These are phyloP conservation scores for Galerucella nymphaeae DNA, from an alignment of 2,888 invertebrate genomes.

Conservation along the genomic window DNA sequence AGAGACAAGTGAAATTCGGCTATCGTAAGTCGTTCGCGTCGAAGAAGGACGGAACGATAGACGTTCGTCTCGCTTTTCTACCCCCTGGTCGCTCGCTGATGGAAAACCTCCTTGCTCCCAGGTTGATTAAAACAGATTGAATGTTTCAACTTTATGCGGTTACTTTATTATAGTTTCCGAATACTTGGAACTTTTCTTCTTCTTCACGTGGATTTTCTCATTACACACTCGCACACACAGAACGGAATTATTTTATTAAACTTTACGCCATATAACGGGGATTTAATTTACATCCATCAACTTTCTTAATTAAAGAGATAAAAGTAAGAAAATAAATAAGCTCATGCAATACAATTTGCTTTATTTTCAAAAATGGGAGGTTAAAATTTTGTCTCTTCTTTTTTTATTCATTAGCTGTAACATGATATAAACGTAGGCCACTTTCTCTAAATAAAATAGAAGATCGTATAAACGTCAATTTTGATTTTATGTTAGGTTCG, in stretches of 20 bases:
- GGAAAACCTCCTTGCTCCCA: constrained; percentile 63
- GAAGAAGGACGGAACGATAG: constrained; percentile 45
- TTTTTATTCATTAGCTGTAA: too few species aligned
- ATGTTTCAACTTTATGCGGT: constrained; percentile 65
- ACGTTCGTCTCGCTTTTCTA: constrained; percentile 33
- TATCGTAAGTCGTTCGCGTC: constrained; percentile 64
- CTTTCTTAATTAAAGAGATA: constrained; percentile 18
- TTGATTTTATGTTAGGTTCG: too few species aligned
- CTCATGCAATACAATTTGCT: too few species aligned
- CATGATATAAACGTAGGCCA: too few species aligned
- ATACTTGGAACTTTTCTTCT: constrained; percentile 57
- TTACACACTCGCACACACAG: constrained; percentile 10
- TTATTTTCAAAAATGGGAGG: too few species aligned
- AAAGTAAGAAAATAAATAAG: too few species aligned
- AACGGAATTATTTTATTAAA: constrained; percentile 30
- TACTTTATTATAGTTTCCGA: constrained; percentile 62
- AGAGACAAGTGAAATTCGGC: constrained; percentile 67
- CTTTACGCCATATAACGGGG: constrained; percentile 1
- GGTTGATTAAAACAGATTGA: constrained; percentile 67
- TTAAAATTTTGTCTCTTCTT: too few species aligned
- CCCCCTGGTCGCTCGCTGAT: constrained; percentile 52
- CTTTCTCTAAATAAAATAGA: too few species aligned
- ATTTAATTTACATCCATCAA: constrained; percentile 25
- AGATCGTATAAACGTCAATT: too few species aligned
- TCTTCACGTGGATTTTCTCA: constrained; percentile 31